A percentile compares a stretch with the other conserved stretches of the same genome.
phyloP scores from a whole-genome alignment of 1,140 invertebrate species.

The Magallana angulata region DNA sequence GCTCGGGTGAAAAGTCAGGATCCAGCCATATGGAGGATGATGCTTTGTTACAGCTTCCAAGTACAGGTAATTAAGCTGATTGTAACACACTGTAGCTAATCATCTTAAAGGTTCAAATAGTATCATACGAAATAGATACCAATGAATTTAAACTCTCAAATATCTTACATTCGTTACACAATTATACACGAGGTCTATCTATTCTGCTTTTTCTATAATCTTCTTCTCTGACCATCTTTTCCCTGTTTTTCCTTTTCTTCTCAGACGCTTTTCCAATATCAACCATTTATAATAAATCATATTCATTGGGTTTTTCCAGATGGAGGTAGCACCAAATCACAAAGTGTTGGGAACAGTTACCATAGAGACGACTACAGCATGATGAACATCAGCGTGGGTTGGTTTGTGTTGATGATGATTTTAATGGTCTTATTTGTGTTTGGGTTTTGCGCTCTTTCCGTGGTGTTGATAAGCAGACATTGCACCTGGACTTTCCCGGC shows the following conservation, averaged over 20 bases:
- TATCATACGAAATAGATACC: not conserved
- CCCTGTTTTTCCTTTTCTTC: no score
- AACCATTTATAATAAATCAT: not conserved
- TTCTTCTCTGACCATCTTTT: not conserved
- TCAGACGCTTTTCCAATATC: not conserved
- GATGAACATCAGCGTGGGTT: not conserved
- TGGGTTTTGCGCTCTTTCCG: not conserved
- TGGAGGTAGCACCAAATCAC: no score
- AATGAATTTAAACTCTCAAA: not conserved
- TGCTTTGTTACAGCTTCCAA: not conserved
- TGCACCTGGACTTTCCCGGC: not conserved
- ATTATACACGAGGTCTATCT: not conserved
- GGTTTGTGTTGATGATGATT: not conserved
- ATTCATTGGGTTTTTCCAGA: not conserved
- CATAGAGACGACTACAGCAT: not conserved
- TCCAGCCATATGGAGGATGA: not conserved
- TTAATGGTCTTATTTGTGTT: not conserved
- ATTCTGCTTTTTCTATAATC: not conserved
- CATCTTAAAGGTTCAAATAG: no score
- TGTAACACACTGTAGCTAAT: not conserved
- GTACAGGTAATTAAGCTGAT: not conserved
- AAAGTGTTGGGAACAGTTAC: not conserved
- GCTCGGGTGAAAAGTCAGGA: not conserved
- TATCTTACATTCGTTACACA: not conserved
- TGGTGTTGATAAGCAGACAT: not conserved